Conservation (phyloP, 2,113 vertebrate genomes). For the Verasper variegatus region DNA sequence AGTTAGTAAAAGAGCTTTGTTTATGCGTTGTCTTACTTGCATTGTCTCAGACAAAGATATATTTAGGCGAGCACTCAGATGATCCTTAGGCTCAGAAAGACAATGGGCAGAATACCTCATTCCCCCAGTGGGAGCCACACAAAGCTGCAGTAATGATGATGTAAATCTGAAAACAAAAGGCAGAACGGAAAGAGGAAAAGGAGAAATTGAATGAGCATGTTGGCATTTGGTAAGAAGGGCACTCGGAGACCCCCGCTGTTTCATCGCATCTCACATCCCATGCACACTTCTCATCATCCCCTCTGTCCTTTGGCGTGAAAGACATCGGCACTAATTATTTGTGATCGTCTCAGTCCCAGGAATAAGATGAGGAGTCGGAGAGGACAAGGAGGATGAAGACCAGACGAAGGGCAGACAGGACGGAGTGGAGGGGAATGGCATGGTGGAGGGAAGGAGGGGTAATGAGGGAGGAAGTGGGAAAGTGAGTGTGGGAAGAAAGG, state of each 20-base stretch:
- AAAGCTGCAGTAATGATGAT: slow-evolving; percentile 55
- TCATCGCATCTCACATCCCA: slow-evolving; percentile 35
- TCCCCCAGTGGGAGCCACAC: slow-evolving; percentile 35
- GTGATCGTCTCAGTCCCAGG: slow-evolving; percentile 53
- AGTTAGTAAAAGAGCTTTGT: slow-evolving; percentile 51
- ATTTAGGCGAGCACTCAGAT: slow-evolving; percentile 44
- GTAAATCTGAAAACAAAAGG: slow-evolving; percentile 70
- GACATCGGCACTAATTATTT: slow-evolving; percentile 57
- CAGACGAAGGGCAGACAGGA: slow-evolving; percentile 52
- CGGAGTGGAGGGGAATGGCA: not conserved
- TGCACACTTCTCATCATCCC: slow-evolving; percentile 55
- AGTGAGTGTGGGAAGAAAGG: slow-evolving; percentile 29
- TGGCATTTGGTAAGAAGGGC: slow-evolving; percentile 71
- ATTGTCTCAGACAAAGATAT: slow-evolving; percentile 63
- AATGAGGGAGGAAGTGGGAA: slow-evolving; percentile 49
- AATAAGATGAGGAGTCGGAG: slow-evolving; percentile 36
- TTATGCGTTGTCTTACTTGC: slow-evolving; percentile 31
- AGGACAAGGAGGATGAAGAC: slow-evolving; percentile 34
- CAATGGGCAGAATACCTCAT: slow-evolving; percentile 55
- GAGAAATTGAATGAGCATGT: slow-evolving; percentile 55
- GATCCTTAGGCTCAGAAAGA: slow-evolving; percentile 45
- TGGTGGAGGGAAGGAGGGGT: slow-evolving; percentile 22
- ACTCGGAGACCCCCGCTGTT: slow-evolving; percentile 52
- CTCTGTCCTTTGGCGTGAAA: slow-evolving; percentile 53
- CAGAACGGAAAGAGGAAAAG: slow-evolving; percentile 24